Evolutionary conservation across 2,113 vertebrate species (phyloP).

Genomic region (Cervus canadensis): DNA sequence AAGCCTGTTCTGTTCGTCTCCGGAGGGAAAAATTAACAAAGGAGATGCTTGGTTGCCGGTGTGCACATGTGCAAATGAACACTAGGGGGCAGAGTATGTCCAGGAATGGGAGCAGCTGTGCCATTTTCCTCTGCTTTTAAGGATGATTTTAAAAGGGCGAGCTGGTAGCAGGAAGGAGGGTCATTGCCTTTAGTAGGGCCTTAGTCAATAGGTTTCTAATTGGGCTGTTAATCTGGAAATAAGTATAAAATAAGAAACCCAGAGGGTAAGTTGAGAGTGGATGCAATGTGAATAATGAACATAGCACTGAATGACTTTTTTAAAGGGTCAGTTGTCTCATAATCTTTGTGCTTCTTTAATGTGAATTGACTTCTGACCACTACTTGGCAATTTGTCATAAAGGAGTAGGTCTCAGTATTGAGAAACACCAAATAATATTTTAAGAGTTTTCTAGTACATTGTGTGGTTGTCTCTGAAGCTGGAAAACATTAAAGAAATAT

Average conservation of each 20-base stretch:
- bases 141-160: background rate
- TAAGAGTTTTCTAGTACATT: background rate
- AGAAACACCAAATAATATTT: background rate
- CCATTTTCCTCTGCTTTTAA: background rate
- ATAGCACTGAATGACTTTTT: background rate
- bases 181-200: constrained; percentile 22
- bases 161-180: background rate
- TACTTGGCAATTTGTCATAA: background rate
- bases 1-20: background rate
- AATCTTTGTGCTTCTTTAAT: constrained; percentile 28
- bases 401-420: background rate
- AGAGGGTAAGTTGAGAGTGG: background rate
- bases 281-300: constrained; percentile 11
- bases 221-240: constrained; percentile 62
- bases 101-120: background rate
- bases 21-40: constrained; percentile 44
- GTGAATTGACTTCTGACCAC: background rate
- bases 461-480: background rate
- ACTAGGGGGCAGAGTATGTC: constrained; percentile 55
- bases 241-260: constrained; percentile 37
- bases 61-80: background rate
- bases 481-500: background rate
- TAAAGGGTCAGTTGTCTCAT: constrained; percentile 7
- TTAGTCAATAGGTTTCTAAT: constrained; percentile 60
- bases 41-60: background rate